Evolutionary conservation across 2,797 vertebrate species (phyloP), one percentile per base, ranked within the genome.

Genomic region (Arctocebus calabarensis): DNA sequence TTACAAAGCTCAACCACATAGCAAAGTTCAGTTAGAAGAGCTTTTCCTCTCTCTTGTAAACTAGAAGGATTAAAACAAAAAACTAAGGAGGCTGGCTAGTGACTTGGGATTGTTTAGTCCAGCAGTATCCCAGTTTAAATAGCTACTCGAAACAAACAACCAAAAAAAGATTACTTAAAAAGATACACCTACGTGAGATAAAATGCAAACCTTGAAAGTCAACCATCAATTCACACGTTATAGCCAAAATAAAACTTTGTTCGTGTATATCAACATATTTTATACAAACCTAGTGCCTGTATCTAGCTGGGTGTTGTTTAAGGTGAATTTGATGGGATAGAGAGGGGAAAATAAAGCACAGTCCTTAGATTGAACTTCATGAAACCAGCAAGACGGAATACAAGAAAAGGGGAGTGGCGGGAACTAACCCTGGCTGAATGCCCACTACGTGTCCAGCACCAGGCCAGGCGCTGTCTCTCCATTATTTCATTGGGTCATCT

Each of bases 221-320:
- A 98, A 98, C 98, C 99, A 98, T 98, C 98, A 98, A 99, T 98
- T 98, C 99, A 99, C 99, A 99, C 99, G 97, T 98, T 99, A 99
- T 99, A 99, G 99, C 99, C 99, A 99, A 99, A 99, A 99, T 99
- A 99, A 99, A 99, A 99, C 98, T 99, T 98, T 99, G 99, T 99
- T 99, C 97, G 98, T 99, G 98, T 99, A 98, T 99, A 99, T 99
- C 99, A 99, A 99, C 99, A 99, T 99, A 99, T 99, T 98, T 99
- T 99, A 99, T 99, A 99, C 97, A 98, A 99, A 99, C 97, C 98
- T 98, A 96, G 99, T 99, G 99, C 99, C 99, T 98, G 97, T 96
- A 95, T 96, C 98, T 97, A 97, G 97, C 96, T 98, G 97, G 97
- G 95, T 97, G 94, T 95, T 71, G 17, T 94, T 97, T 95, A 97